Evolutionary conservation across 2,797 vertebrate genomes (phyloP), one percentile per base, ranked within the genome.

Genomic region (Platalea minor): DNA sequence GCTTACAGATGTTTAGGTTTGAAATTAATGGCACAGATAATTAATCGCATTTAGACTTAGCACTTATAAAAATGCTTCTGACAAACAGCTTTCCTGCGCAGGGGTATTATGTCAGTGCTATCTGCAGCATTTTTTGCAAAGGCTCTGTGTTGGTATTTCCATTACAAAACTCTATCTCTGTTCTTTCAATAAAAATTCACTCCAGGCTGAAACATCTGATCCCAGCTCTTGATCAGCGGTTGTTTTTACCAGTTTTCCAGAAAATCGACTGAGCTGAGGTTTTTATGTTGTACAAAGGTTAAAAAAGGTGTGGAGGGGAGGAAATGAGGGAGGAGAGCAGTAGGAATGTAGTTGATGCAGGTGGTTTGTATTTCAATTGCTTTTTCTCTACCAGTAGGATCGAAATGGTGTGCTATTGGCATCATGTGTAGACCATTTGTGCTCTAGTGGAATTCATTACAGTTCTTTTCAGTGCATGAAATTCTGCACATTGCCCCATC

Each of bases 171-270:
- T 94, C 50, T 72, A 78, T 79, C 78, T 88, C 64, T 68, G 17
- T 88, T 91, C 60, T 83, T 97, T 97, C 65, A 68, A 63, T 94
- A 88, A 96, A 96, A 96, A 94, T 75, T 90, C 37, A 80, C 41
- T 92, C n/a, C 3, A 13, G 54, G 67, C 45, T 96, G 90, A 94
- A 96, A 93, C 48, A 72, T 78, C 69, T 92, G 77, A 82, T 89
- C 89, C 86, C 67, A 88, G 67, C 33, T 89, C 74, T 93, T 88
- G 80, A 70, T 79, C 68, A 91, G 92, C 68, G 43, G 16, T 50
- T 93, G 75, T 73, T 97, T 97, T 95, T 87, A 95, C 41, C 87
- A 93, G 45, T 91, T 96, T 97, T 94, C 51, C 74, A 92, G 81
- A 73, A 96, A 91, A 94, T 92, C 94, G 95, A 77, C 83, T 91